Evolutionary conservation across 92 coral and sea anemone genomes (phyloP), one percentile per base, ranked within the genome.

Genomic region (Palythoa heliodiscus): DNA sequence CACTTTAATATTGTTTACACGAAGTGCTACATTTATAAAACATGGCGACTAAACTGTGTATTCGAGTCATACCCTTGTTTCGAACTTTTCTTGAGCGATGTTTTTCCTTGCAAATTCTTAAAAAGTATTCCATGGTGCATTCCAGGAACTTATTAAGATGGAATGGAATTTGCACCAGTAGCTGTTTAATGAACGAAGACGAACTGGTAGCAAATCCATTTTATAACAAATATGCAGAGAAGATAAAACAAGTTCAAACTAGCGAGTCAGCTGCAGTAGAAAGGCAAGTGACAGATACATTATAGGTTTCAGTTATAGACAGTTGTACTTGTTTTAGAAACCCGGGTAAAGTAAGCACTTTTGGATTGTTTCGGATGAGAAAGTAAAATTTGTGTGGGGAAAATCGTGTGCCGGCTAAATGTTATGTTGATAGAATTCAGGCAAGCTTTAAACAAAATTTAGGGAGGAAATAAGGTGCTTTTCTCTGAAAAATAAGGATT

Each of bases 161-260:
- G 58, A 66, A 53, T 19, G 84, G 74, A 8, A 14, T 80, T 19
- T 40, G 73, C 72, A 79, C 84, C 39, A 79, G 43, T 69, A 63
- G 53, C 29, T 66, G 10, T 47, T 14, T 64, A 25, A 43, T 66
- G 84, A 80, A 66, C 50, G 84, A 80, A 19, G 74, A 67, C 11
- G 60, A 80, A 48, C 63, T 66, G 5, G 74, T 25, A 0, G 64
- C 61, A 80, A 80, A 80, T 40, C 84, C 84, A 16, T 63, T 63
- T 53, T 80, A 64, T 48, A 70, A 48, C 19, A 80, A 80, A 22
- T 80, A 80, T 40, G 73, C 74, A 11, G 84, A 80, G 61, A 80
- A 80, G 70, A 80, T 80, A 60, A 64, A 80, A 23, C 84, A 20
- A 16, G 48, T 64, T 40, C 37, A 68, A 13, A 66, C 58, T 11